Percentiles rank a stretch among this genome's conserved stretches.
Evolutionary conservation across 2,888 invertebrate species (phyloP).

Genomic region (Drosophila monieri): DNA sequence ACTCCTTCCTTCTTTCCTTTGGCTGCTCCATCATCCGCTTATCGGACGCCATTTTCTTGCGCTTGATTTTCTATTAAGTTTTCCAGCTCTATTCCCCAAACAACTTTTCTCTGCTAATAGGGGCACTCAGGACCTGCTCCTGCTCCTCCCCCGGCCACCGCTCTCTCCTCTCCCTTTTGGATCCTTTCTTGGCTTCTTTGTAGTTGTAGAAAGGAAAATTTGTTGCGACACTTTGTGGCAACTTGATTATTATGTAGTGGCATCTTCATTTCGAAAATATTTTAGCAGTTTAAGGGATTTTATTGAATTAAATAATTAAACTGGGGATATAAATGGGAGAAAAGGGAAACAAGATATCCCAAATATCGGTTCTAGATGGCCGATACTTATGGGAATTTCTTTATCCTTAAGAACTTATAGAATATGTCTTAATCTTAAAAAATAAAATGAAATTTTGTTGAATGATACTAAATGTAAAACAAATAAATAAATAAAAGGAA

Average conservation of each 20-base stretch:
- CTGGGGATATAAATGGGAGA: too few relatives aligned
- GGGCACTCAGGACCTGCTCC: slow-evolving; percentile 1
- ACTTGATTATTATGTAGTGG: slow-evolving; percentile 30
- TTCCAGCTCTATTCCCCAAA: slow-evolving; percentile 23
- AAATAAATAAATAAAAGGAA: too few relatives aligned
- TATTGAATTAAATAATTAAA: too few relatives aligned
- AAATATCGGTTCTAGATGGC: too few relatives aligned
- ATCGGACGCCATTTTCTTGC: slow-evolving; percentile 72
- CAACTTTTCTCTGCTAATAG: slow-evolving; percentile 46
- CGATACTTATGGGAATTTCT: too few relatives aligned
- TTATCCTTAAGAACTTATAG: too few relatives aligned
- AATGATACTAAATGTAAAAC: too few relatives aligned
- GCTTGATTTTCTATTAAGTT: slow-evolving; percentile 75
- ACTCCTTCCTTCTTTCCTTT: slow-evolving; percentile 4
- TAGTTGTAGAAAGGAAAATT: slow-evolving; percentile 17
- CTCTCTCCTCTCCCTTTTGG: neutral
- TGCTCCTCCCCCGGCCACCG: neutral
- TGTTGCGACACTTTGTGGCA: slow-evolving; percentile 24
- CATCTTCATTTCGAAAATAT: slow-evolving; percentile 11
- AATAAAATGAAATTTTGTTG: too few relatives aligned
- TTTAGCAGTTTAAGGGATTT: too few relatives aligned
- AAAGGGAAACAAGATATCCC: too few relatives aligned
- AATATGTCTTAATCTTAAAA: too few relatives aligned
- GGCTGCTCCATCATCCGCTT: slow-evolving; percentile 35
- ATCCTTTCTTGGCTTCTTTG: neutral